phyloP scores from a whole-genome alignment of 2,888 invertebrate species.

The Sarcophaga subvicina region DNA sequence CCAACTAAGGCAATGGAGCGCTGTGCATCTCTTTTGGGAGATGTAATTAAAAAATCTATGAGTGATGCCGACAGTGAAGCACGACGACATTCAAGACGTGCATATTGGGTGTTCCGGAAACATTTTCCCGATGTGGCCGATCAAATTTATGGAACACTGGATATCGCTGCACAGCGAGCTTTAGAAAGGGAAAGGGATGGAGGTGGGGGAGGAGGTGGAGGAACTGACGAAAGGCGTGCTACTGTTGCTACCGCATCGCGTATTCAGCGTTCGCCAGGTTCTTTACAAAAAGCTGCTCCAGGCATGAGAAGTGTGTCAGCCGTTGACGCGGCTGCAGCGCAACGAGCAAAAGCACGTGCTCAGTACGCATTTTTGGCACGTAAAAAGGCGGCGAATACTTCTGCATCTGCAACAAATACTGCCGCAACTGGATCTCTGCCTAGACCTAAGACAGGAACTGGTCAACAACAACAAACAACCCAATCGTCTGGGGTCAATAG shows the following conservation, averaged over 20 bases:
- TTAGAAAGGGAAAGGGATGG: conserved; percentile 83
- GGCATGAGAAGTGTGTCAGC: conserved; percentile 94
- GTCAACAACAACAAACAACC: conserved; percentile 81
- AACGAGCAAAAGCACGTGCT: conserved; percentile 91
- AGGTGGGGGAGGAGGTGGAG: conserved; percentile 73
- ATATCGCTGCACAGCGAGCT: conserved; percentile 86
- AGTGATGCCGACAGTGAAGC: conserved; percentile 97
- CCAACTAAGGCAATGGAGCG: conserved; percentile 91
- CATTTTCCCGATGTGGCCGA: conserved; percentile 97
- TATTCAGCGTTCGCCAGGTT: conserved; percentile 75
- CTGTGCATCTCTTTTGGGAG: conserved; percentile 89
- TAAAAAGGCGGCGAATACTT: conserved; percentile 83
- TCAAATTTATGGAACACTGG: conserved; percentile 90
- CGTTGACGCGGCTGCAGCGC: conserved; percentile 95
- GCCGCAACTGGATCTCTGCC: conserved; percentile 75
- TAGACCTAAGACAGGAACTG: conserved; percentile 82
- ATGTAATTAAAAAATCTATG: conserved; percentile 93
- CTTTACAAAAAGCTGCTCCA: conserved; percentile 77
- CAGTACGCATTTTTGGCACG: conserved; percentile 91
- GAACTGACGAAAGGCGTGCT: conserved; percentile 73
- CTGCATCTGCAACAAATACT: conserved; percentile 47
- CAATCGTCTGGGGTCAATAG: conserved; percentile 81
- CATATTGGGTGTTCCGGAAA: conserved; percentile 94
- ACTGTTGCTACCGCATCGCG: conserved; percentile 72
- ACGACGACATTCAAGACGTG: conserved; percentile 87